Evolutionary conservation across 2,113 vertebrate genomes (phyloP).

Genomic region (Coreoperca whiteheadi): DNA sequence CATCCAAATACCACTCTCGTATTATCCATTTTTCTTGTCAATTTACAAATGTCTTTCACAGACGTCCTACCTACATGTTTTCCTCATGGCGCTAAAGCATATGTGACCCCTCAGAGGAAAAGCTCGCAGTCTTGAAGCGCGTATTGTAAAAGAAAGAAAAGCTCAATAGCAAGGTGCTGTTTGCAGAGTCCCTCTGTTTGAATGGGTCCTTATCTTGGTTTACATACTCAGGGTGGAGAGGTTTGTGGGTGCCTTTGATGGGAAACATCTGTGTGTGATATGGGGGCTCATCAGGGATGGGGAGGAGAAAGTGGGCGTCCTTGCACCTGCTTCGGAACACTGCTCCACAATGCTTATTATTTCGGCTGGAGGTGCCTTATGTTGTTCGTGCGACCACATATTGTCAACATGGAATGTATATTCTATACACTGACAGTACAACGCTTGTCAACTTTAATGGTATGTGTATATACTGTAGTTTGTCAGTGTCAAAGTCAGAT

Average conservation of each 20-base stretch:
- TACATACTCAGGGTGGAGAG: constrained; percentile 86
- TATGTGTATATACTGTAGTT: background rate
- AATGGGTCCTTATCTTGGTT: constrained; percentile 87
- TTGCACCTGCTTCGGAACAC: constrained; percentile 93
- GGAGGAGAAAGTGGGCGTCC: constrained; percentile 91
- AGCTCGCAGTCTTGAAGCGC: constrained; percentile 78
- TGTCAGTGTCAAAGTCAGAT: constrained; percentile 6
- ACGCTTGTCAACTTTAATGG: constrained; percentile 13
- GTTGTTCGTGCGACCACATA: constrained; percentile 75
- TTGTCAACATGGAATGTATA: constrained; percentile 87
- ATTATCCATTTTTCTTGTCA: constrained; percentile 96
- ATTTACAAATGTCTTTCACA: constrained; percentile 92
- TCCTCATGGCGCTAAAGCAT: constrained; percentile 75
- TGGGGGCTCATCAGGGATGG: constrained; percentile 87
- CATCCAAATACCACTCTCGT: constrained; percentile 89
- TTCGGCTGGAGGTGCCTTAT: constrained; percentile 81
- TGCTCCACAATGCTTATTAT: constrained; percentile 95
- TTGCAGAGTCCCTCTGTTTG: constrained; percentile 87
- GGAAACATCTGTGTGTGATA: constrained; percentile 96
- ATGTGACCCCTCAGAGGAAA: constrained; percentile 83
- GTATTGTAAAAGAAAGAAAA: constrained; percentile 81
- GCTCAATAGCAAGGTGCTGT: constrained; percentile 79
- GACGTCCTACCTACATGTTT: constrained; percentile 88
- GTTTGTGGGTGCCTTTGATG: constrained; percentile 87
- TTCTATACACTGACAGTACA: constrained; percentile 42